These are phyloP conservation scores for Catagonus wagneri DNA, from an alignment of 2,113 vertebrate genomes.

Conservation along the genomic window DNA sequence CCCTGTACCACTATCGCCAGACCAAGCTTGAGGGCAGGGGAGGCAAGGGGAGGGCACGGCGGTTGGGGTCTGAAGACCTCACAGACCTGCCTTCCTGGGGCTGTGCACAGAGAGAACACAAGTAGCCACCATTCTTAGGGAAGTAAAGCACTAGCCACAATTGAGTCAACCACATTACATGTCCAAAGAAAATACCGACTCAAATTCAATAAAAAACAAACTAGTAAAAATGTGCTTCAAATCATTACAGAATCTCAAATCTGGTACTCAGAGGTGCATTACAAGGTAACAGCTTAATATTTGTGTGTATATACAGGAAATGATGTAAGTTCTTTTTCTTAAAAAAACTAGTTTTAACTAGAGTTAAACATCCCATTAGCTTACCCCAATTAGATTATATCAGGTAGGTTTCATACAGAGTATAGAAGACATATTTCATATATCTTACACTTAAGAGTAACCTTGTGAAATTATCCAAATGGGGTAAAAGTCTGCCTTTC, in stretches of 20 bases:
- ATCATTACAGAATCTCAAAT: not conserved
- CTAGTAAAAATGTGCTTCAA: not conserved
- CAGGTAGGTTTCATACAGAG: no score
- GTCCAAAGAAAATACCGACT: constrained; percentile 24
- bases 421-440: not conserved
- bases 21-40: not conserved
- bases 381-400: no score
- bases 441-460: not conserved
- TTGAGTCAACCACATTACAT: constrained; percentile 10
- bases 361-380: not conserved
- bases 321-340: not conserved
- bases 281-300: not conserved
- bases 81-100: not conserved
- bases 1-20: not conserved
- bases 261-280: not conserved
- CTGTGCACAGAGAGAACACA: not conserved
- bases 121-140: not conserved
- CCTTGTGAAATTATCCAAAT: not conserved
- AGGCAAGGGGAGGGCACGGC: not conserved
- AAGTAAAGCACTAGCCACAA: constrained; percentile 13
- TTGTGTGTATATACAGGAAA: not conserved
- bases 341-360: not conserved
- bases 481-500: not conserved
- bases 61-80: not conserved
- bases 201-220: not conserved